A percentile compares a stretch with the other conserved stretches of the same genome.
These are phyloP conservation scores for Sphenopsis melanotis DNA, from an alignment of 2,797 vertebrate genomes.

Conservation along the genomic window DNA sequence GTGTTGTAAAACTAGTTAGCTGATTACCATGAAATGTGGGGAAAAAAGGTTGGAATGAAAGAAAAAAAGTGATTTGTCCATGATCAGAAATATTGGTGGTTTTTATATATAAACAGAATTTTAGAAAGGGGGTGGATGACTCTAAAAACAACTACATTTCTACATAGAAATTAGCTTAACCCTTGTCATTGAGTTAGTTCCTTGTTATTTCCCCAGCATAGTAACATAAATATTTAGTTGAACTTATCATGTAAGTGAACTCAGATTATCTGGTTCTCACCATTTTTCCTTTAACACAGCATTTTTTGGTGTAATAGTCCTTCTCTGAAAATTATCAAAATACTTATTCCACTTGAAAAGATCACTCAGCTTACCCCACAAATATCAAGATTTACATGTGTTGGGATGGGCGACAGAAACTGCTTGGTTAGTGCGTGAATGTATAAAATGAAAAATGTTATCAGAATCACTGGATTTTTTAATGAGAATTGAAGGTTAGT, in stretches of 20 bases:
- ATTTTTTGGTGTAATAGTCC: background rate
- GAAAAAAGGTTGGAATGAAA: rapidly evolving
- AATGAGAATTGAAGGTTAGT: background rate
- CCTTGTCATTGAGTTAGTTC: background rate
- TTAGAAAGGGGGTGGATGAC: background rate
- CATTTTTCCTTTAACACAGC: background rate
- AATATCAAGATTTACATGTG: background rate
- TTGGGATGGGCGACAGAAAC: background rate
- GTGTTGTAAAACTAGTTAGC: background rate
- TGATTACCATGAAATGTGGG: background rate
- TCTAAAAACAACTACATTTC: background rate
- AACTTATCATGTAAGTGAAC: background rate
- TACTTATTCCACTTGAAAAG: background rate
- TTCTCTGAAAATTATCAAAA: background rate
- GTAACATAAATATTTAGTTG: background rate
- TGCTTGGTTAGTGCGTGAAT: rapidly evolving
- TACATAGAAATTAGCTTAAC: background rate
- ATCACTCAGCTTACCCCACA: background rate
- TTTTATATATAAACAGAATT: background rate
- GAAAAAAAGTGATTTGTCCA: background rate
- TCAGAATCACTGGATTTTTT: background rate
- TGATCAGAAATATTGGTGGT: background rate
- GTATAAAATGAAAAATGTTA: background rate
- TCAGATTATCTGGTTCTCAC: background rate
- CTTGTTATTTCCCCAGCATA: background rate